Evolutionary conservation across 2,888 invertebrate genomes (phyloP).

Genomic region (Peribatodes rhomboidaria): DNA sequence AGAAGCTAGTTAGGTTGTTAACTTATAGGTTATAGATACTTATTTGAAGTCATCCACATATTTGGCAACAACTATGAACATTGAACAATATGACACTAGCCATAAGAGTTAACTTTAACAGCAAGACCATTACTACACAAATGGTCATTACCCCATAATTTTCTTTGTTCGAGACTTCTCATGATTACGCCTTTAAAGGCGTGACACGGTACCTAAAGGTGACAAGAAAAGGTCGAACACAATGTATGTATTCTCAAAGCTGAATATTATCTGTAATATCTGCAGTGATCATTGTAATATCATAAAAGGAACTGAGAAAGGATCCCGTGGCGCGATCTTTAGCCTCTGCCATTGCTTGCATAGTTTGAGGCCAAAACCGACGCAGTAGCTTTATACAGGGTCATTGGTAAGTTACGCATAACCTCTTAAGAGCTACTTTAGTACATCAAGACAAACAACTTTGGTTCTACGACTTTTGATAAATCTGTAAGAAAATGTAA

Average conservation of each 20-base stretch:
- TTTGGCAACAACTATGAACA: background rate
- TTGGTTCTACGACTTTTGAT: too few relatives aligned
- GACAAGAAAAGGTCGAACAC: conserved; percentile 24
- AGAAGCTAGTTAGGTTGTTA: too few relatives aligned
- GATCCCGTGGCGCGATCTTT: conserved; percentile 37
- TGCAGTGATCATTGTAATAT: conserved; percentile 36
- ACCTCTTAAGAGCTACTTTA: too few relatives aligned
- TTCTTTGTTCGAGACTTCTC: conserved; percentile 21
- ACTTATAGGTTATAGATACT: too few relatives aligned
- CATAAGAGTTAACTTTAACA: conserved; percentile 1
- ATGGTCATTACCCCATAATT: conserved; percentile 13
- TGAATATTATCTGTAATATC: conserved; percentile 42
- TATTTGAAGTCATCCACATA: background rate
- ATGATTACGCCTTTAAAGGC: conserved; percentile 19
- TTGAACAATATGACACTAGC: conserved; percentile 4
- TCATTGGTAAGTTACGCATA: too few relatives aligned
- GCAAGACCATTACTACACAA: conserved; percentile 8
- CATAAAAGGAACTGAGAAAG: conserved; percentile 34
- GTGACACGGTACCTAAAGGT: conserved; percentile 16
- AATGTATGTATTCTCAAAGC: conserved; percentile 17
- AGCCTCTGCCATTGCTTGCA: conserved; percentile 28
- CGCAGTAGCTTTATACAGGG: background rate
- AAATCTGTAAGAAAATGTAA: too few relatives aligned
- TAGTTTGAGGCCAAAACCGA: conserved; percentile 21
- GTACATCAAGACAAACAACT: too few relatives aligned